phyloP scores from a whole-genome alignment of 2,888 invertebrate genomes.

The Cantharis rustica region DNA sequence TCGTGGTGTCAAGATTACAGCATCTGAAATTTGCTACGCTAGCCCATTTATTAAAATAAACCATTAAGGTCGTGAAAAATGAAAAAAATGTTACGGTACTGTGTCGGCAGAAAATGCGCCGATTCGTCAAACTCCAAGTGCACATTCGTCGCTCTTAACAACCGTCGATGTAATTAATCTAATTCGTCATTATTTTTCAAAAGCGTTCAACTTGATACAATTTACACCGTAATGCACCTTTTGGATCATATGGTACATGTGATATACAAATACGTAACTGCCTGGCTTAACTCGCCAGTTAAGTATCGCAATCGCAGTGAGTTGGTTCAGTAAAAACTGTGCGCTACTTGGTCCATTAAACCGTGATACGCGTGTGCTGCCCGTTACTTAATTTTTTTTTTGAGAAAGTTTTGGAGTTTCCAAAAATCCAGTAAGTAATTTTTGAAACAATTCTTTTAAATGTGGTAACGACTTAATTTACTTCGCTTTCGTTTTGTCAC shows the following conservation, averaged over 20 bases:
- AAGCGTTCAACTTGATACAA: not conserved
- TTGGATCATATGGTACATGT: constrained; percentile 24
- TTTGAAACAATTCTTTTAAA: not conserved
- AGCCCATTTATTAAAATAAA: not conserved
- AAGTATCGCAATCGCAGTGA: constrained; percentile 28
- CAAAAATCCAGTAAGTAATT: not conserved
- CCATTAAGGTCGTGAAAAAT: not conserved
- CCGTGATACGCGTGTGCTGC: not conserved
- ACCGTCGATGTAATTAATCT: not conserved
- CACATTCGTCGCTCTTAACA: not conserved
- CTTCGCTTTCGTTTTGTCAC: not conserved
- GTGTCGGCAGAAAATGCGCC: not conserved
- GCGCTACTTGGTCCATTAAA: not conserved
- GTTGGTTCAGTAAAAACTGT: constrained; percentile 6
- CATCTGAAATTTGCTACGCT: not conserved
- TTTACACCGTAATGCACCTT: constrained; percentile 13
- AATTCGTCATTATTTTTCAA: not conserved
- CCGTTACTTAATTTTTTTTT: not conserved
- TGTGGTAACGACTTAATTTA: not conserved
- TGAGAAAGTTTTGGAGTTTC: not conserved
- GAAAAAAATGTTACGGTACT: not conserved
- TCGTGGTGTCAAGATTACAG: not conserved
- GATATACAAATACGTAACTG: constrained; percentile 30
- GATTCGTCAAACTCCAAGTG: not conserved
- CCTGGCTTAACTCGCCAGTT: constrained; percentile 23